These are phyloP conservation scores for Ammodytes dubius DNA, from an alignment of 2,113 vertebrate genomes.

Conservation along the genomic window DNA sequence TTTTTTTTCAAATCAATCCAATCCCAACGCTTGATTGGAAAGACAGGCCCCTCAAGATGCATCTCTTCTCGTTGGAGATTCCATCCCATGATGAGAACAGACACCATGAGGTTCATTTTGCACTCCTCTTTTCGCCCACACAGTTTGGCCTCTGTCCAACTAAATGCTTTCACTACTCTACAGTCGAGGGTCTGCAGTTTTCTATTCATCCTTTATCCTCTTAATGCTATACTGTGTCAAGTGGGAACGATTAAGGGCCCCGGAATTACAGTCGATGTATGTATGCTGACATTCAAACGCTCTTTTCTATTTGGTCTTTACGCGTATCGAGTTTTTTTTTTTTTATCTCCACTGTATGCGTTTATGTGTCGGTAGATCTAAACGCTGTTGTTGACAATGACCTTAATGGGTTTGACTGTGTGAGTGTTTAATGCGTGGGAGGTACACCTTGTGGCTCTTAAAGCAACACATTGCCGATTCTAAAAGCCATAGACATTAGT, in stretches of 20 bases:
- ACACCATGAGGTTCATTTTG: constrained; percentile 36
- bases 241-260: constrained; percentile 4
- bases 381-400: constrained; percentile 15
- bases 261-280: background rate
- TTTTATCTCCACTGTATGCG: background rate
- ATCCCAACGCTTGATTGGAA: background rate
- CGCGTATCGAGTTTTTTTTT: background rate
- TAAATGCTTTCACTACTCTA: constrained; percentile 45
- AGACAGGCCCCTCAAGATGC: constrained; percentile 19
- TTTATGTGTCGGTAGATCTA: constrained; percentile 1
- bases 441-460: too few species aligned
- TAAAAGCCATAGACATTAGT: too few species aligned
- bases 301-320: background rate
- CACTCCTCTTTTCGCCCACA: constrained; percentile 55
- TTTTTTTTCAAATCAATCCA: background rate
- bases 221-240: background rate
- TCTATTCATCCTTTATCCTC: background rate
- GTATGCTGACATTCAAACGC: constrained; percentile 3
- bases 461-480: too few species aligned
- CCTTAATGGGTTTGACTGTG: background rate
- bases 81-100: constrained; percentile 24
- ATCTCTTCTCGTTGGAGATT: constrained; percentile 13
- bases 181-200: constrained; percentile 15
- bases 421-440: background rate
- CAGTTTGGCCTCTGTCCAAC: constrained; percentile 32